These are phyloP conservation scores for Polydrusus pterygomalis DNA, from an alignment of 2,888 invertebrate genomes.

Conservation along the genomic window DNA sequence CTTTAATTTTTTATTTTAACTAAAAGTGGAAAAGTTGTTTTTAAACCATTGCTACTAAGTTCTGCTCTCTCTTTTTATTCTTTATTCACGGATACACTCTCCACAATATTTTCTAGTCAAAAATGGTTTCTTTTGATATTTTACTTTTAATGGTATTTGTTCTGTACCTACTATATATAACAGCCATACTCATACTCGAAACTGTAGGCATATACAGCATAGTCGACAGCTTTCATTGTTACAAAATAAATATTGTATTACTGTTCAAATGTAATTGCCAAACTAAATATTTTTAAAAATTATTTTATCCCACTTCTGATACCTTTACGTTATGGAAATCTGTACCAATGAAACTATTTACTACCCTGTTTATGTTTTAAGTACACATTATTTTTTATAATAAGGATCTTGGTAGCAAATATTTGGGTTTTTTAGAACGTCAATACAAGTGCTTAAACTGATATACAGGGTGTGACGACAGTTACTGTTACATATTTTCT, in stretches of 20 bases:
- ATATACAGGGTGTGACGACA: too few species aligned
- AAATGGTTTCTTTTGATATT: not conserved
- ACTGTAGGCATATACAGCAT: not conserved
- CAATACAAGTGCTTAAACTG: not conserved
- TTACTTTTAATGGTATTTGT: too few species aligned
- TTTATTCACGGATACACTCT: not conserved
- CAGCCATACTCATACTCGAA: too few species aligned
- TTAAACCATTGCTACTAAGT: slow-evolving; percentile 33
- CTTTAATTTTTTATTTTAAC: not conserved
- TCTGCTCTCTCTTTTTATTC: slow-evolving; percentile 4
- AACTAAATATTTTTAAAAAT: not conserved
- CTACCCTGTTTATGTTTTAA: not conserved
- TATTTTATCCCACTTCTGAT: not conserved
- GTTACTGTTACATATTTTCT: too few species aligned
- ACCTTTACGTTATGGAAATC: not conserved
- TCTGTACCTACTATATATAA: too few species aligned
- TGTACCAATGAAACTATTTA: not conserved
- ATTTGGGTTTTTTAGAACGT: slow-evolving; percentile 2
- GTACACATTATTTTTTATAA: not conserved
- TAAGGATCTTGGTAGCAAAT: slow-evolving; percentile 12
- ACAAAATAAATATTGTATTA: too few species aligned
- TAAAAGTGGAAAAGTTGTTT: slow-evolving; percentile 18
- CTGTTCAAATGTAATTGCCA: too few species aligned
- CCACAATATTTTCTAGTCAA: not conserved
- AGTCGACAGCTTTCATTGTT: not conserved